These are phyloP conservation scores for Chloroclysta siterata DNA, from an alignment of 2,888 invertebrate species.

Conservation along the genomic window DNA sequence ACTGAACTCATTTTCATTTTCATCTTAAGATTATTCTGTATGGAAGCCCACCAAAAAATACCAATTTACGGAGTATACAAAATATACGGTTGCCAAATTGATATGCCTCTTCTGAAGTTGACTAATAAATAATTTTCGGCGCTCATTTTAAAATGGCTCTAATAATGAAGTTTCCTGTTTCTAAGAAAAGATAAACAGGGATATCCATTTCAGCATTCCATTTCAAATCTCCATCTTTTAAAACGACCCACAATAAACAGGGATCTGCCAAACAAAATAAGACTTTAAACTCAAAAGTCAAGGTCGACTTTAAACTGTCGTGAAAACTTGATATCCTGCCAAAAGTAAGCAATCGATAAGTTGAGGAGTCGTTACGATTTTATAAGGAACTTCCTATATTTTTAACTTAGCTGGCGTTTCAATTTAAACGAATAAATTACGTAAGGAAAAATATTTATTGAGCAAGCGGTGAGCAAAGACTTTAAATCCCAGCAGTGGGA, in stretches of 20 bases:
- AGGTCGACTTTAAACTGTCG: constrained; percentile 13
- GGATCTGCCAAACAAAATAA: constrained; percentile 6
- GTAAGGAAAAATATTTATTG: background rate
- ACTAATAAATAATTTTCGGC: background rate
- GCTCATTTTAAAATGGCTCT: background rate
- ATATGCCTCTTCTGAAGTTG: too few species aligned
- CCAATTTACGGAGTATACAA: too few species aligned
- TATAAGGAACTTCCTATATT: constrained; percentile 2
- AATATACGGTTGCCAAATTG: too few species aligned
- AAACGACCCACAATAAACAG: constrained; percentile 8
- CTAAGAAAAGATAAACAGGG: background rate
- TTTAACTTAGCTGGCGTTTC: background rate
- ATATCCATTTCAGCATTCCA: background rate
- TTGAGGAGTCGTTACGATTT: constrained; percentile 21
- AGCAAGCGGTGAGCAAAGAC: too few species aligned
- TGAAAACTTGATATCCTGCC: constrained; percentile 36
- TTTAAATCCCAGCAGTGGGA: too few species aligned
- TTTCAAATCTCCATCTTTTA: constrained; percentile 14
- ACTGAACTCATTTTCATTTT: too few species aligned
- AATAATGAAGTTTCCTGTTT: background rate
- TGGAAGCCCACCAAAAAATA: too few species aligned
- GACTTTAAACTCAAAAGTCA: constrained; percentile 12
- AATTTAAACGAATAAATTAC: background rate
- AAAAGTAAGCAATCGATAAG: constrained; percentile 37
- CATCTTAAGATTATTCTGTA: too few species aligned